These are phyloP conservation scores for Paguma larvata DNA, from an alignment of 2,797 vertebrate genomes.

Conservation along the genomic window DNA sequence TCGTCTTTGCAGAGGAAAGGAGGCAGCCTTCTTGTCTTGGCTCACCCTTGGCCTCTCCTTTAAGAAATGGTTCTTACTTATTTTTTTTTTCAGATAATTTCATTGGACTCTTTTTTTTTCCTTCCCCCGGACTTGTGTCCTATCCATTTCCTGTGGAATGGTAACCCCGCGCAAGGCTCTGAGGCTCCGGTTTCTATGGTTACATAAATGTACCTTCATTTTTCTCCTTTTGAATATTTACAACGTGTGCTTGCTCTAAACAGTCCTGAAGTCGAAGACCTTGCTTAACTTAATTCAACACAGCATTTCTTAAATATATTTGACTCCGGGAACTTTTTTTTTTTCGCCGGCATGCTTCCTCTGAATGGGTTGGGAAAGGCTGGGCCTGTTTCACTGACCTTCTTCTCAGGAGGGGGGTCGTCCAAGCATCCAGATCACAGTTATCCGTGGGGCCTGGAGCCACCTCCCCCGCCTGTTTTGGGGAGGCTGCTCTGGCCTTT, in stretches of 20 bases:
- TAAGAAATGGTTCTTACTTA: not conserved
- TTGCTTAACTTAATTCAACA: not conserved
- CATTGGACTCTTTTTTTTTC: not conserved
- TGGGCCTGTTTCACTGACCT: not conserved
- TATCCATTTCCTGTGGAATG: not conserved
- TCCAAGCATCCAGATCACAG: not conserved
- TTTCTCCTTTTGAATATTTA: not conserved
- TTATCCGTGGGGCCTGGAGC: not conserved
- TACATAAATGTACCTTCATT: not conserved
- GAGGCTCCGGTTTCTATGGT: not conserved
- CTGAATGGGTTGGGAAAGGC: not conserved
- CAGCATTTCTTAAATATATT: not conserved
- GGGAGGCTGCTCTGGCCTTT: not conserved
- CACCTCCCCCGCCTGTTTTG: no score
- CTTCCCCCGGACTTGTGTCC: not conserved
- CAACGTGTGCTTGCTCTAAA: not conserved
- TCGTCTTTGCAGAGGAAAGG: not conserved
- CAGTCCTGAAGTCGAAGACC: not conserved
- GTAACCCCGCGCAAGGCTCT: not conserved
- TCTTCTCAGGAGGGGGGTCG: not conserved
- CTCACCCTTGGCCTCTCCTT: not conserved
- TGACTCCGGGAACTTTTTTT: not conserved
- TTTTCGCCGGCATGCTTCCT: not conserved
- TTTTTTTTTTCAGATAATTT: not conserved
- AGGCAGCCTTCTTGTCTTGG: not conserved